Evolutionary conservation across 2,888 invertebrate species (phyloP), one percentile per base, ranked within the genome.

Genomic region (Acanthococcus lagerstroemiae): DNA sequence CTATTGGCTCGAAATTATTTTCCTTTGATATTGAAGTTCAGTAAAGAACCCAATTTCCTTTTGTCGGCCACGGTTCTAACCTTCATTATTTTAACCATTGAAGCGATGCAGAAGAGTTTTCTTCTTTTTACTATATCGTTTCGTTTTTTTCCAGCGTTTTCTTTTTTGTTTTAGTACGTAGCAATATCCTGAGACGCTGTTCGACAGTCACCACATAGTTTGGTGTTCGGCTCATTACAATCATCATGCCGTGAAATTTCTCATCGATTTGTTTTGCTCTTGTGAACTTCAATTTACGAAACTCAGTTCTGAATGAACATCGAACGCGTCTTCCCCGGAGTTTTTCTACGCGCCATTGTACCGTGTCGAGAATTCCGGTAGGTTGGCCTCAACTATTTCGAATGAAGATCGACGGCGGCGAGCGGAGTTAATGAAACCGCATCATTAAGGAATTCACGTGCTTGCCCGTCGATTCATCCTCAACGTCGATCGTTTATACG

Each of bases 51-150:
- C 50, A 61, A 61, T 61, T 61, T 61, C 52, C 61, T 61, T 61
- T 61, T 61, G 61, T 61, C 61, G 61, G 61, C 61, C 30, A 60
- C 27, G 60, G 60, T 27, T 60, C 17, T 37, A 50, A 61, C 52
- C 50, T 61, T 61, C 61, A 61, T 61, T 61, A 61, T 61, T 61
- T 61, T 61, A 52, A 52, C 61, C 61, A 61, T 61, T 61, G 52
- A 61, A 61, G 50, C 61, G 61, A 24, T 25, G 24, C 52, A 52
- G 54, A 61, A 52, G 50, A 50, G 27, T 52, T 61, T 61, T 61
- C 22, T 45, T 45, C 37, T 48, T 57, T 57, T 27, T 22, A 12
- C 4, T 55, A 7, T 30, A 12, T 22, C 56, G 17, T 27, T 17
- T 45, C n/a, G 24, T 25, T 52, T 19, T 19, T 52, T 52, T 52